Conservation (phyloP, 2,888 invertebrate species). For the Drosophila robusta region DNA sequence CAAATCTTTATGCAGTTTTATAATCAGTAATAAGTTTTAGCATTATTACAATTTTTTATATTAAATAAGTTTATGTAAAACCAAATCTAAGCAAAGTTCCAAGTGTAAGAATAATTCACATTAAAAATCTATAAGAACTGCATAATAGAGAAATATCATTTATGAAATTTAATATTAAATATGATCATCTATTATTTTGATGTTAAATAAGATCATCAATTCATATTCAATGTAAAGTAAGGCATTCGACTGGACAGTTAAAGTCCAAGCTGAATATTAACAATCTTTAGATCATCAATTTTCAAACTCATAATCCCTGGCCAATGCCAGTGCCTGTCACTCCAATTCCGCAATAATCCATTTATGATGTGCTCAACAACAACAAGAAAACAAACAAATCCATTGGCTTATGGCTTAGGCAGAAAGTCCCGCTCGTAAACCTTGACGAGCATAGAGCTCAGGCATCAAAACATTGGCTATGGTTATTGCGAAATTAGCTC, state of each 20-base stretch:
- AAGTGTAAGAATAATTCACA: too few species aligned
- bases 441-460: conserved; percentile 42
- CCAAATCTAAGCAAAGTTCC: too few species aligned
- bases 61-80: too few species aligned
- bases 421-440: conserved; percentile 37
- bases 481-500: conserved; percentile 47
- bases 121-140: too few species aligned
- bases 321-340: conserved; percentile 49
- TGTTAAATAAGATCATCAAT: background rate
- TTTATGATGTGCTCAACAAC: conserved; percentile 48
- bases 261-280: conserved; percentile 10
- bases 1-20: too few species aligned
- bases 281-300: conserved; percentile 30
- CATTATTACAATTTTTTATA: too few species aligned
- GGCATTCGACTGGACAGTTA: background rate
- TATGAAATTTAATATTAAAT: background rate
- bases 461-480: conserved; percentile 35
- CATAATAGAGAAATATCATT: background rate
- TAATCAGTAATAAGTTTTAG: too few species aligned
- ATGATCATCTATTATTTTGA: background rate
- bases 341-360: conserved; percentile 35
- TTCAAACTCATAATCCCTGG: conserved; percentile 30
- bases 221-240: background rate
- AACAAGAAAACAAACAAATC: conserved; percentile 50
- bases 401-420: conserved; percentile 45